Percentiles rank a stretch among this genome's conserved stretches.
These are phyloP conservation scores for Phoebastria nigripes DNA, from an alignment of 2,797 vertebrate species.

Conservation along the genomic window DNA sequence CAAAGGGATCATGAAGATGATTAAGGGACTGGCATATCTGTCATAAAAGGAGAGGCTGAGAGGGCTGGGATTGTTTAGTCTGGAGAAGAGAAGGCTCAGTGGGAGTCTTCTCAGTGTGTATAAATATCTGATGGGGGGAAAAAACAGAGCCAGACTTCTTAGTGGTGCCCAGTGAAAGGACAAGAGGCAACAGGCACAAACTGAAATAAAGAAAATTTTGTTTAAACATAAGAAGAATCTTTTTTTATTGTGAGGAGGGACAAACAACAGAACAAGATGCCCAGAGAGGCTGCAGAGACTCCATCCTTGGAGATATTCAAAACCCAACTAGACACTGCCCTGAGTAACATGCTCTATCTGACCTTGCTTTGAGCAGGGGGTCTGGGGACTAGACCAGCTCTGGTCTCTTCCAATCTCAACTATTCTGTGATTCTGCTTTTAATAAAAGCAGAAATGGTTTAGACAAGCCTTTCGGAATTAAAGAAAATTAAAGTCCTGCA, in stretches of 20 bases:
- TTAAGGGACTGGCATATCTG: not conserved
- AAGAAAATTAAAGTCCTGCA: conserved; percentile 30
- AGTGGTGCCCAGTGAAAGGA: not conserved
- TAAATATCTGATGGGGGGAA: not conserved
- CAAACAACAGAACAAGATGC: not conserved
- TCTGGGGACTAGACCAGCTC: not conserved
- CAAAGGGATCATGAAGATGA: not conserved
- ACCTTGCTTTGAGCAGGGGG: not conserved
- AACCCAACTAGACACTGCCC: not conserved
- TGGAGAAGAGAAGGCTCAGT: not conserved
- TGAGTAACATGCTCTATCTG: not conserved
- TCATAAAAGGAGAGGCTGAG: not conserved
- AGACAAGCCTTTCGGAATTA: not conserved
- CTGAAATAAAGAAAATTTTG: not conserved
- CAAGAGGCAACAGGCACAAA: not conserved
- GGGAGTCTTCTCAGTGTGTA: not conserved
- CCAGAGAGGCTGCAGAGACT: not conserved
- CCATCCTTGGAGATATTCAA: not conserved
- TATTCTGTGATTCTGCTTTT: not conserved
- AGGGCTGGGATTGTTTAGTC: not conserved
- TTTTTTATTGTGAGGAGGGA: not conserved
- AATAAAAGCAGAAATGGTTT: not conserved
- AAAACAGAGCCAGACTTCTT: not conserved
- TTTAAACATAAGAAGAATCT: not conserved
- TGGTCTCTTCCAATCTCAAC: not conserved